These are phyloP conservation scores for Cheilosia vulpina DNA, from an alignment of 2,888 invertebrate species.

Conservation along the genomic window DNA sequence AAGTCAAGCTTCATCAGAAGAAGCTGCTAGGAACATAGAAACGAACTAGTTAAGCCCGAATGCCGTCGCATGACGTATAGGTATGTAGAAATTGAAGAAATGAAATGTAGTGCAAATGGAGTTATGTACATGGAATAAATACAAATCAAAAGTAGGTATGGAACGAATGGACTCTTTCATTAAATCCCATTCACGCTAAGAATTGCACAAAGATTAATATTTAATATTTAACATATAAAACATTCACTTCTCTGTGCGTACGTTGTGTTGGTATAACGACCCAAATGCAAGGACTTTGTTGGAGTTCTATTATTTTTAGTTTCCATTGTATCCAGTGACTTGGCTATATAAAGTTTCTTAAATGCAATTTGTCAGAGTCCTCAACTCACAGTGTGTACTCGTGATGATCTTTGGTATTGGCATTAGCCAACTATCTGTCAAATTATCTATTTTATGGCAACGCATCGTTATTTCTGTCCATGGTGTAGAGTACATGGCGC, in stretches of 20 bases:
- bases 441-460: slow-evolving; percentile 88
- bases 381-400: slow-evolving; percentile 86
- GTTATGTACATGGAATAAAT: neutral
- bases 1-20: neutral
- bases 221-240: slow-evolving; percentile 45
- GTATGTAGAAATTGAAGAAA: neutral
- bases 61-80: neutral
- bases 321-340: slow-evolving; percentile 49
- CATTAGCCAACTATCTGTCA: slow-evolving; percentile 86
- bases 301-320: neutral
- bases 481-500: slow-evolving; percentile 87
- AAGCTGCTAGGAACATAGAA: neutral
- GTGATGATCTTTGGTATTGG: slow-evolving; percentile 87
- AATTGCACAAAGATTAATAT: slow-evolving; percentile 14
- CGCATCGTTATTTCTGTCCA: slow-evolving; percentile 85
- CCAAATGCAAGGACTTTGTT: slow-evolving; percentile 10
- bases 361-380: slow-evolving; percentile 50
- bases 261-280: slow-evolving; percentile 46
- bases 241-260: slow-evolving; percentile 60
- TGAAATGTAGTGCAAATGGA: slow-evolving; percentile 1
- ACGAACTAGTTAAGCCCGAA: neutral
- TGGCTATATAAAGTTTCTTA: slow-evolving; percentile 21
- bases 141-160: neutral
- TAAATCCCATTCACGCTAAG: neutral
- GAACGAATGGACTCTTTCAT: neutral